These are phyloP conservation scores for Desmophyllum pertusum DNA, from an alignment of 92 coral and sea anemone species.

Conservation along the genomic window DNA sequence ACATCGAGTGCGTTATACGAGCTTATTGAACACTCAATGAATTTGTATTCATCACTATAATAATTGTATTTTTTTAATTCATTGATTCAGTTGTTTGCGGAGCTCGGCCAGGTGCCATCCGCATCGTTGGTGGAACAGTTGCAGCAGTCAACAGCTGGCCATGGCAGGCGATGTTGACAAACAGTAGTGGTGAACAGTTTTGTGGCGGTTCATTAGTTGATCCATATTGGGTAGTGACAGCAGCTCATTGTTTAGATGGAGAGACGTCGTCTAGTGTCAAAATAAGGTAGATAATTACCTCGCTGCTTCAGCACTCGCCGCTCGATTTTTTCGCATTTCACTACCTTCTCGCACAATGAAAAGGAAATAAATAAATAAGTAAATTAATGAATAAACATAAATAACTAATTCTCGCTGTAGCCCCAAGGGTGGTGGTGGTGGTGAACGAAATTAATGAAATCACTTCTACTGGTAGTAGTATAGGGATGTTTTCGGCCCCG, in stretches of 20 bases:
- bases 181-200: background rate
- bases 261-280: background rate
- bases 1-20: background rate
- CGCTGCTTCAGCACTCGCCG: too few relatives aligned
- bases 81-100: background rate
- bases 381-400: too few relatives aligned
- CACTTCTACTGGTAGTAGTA: too few relatives aligned
- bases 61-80: background rate
- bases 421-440: too few relatives aligned
- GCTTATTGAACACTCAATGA: too few relatives aligned
- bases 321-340: too few relatives aligned
- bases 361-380: too few relatives aligned
- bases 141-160: slow-evolving; percentile 12
- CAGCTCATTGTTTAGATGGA: slow-evolving; percentile 1
- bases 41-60: background rate
- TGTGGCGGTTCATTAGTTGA: slow-evolving; percentile 14
- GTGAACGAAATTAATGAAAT: too few relatives aligned
- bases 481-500: too few relatives aligned
- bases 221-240: slow-evolving; percentile 12
- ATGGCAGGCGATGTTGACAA: slow-evolving; percentile 9
- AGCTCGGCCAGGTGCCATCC: background rate
- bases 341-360: background rate
- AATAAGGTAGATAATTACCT: background rate
- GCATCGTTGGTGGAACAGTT: slow-evolving; percentile 1
- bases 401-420: too few relatives aligned